These are phyloP conservation scores for Drepana falcataria DNA, from an alignment of 2,888 invertebrate genomes.

Conservation along the genomic window DNA sequence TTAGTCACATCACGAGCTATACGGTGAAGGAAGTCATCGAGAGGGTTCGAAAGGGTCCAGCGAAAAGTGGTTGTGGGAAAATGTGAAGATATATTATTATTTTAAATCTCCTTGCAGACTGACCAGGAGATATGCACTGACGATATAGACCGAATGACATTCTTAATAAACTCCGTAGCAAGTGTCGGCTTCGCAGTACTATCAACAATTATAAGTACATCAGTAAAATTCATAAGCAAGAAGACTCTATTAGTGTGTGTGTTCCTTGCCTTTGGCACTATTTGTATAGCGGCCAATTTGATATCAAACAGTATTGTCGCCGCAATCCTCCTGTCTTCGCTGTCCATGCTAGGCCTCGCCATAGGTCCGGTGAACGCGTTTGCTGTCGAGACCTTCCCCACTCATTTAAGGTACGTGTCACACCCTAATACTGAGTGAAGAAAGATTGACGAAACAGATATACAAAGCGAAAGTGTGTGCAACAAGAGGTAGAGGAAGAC, in stretches of 20 bases:
- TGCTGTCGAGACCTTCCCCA: conserved; percentile 16
- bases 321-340: not conserved
- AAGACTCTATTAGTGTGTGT: conserved; percentile 3
- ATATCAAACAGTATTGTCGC: not conserved
- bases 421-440: not conserved
- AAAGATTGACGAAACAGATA: too few relatives aligned
- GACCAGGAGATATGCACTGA: not conserved
- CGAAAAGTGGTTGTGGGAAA: too few relatives aligned
- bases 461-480: too few relatives aligned
- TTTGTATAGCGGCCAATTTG: not conserved
- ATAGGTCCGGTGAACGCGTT: conserved; percentile 15
- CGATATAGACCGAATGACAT: conserved; percentile 2
- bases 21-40: too few relatives aligned
- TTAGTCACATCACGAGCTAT: too few relatives aligned
- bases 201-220: conserved; percentile 1
- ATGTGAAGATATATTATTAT: not conserved
- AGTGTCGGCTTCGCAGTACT: conserved; percentile 3
- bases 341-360: conserved; percentile 3
- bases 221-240: conserved; percentile 6
- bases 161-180: conserved; percentile 4
- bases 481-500: too few relatives aligned
- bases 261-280: not conserved
- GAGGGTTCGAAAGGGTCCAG: too few relatives aligned
- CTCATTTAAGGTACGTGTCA: conserved; percentile 16
- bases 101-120: not conserved